phyloP scores from a whole-genome alignment of 1,140 invertebrate species.

The Cherax quadricarinatus region DNA sequence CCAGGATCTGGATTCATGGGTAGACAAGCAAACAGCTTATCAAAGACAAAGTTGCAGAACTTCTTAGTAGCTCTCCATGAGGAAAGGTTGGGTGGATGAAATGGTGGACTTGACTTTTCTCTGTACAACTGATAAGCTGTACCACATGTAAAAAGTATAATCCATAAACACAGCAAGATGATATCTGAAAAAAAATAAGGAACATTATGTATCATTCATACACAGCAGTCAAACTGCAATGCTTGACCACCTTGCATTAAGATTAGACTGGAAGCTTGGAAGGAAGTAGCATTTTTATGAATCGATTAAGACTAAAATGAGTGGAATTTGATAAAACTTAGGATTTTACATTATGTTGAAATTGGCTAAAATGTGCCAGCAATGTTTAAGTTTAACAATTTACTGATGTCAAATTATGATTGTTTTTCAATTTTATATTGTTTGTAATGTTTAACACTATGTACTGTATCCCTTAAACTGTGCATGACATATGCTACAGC shows the following conservation, averaged over 20 bases:
- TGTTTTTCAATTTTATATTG: too few species aligned
- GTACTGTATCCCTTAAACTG: too few species aligned
- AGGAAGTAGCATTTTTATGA: too few species aligned
- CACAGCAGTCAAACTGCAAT: not conserved
- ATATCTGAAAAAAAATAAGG: constrained; percentile 78
- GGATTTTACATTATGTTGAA: too few species aligned
- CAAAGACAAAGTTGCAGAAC: constrained; percentile 47
- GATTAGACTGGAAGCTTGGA: too few species aligned
- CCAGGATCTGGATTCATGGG: constrained; percentile 51
- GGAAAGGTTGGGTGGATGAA: constrained; percentile 77
- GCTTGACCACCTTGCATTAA: not conserved
- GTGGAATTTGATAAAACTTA: too few species aligned
- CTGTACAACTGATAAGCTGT: constrained; percentile 79
- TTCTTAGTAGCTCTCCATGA: constrained; percentile 61
- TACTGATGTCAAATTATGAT: too few species aligned
- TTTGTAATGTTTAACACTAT: too few species aligned
- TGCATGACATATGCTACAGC: too few species aligned
- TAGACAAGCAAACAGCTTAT: constrained; percentile 49
- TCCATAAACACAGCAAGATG: constrained; percentile 79
- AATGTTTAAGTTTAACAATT: too few species aligned
- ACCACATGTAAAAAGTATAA: constrained; percentile 78
- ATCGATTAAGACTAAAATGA: too few species aligned
- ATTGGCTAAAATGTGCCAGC: too few species aligned
- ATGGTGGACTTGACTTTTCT: constrained; percentile 79
- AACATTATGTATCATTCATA: not conserved